Conservation (phyloP, 2,888 invertebrate genomes). For the Tubiluchus corallicola region DNA sequence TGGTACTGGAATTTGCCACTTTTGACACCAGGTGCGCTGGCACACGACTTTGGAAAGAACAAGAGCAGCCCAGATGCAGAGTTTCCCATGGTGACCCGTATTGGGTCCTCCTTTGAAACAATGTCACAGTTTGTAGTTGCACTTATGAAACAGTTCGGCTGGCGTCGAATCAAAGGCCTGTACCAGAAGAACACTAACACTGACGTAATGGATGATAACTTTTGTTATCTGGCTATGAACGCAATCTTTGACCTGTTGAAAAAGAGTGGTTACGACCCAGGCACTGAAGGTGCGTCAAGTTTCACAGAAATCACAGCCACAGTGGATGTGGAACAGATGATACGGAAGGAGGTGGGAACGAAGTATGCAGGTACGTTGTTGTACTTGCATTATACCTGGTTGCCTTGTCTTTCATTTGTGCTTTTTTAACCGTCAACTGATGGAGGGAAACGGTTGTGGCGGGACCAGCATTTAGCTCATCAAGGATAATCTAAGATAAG, state of each 20-base stretch:
- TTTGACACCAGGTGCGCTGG: conserved; percentile 59
- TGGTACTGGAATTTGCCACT: conserved; percentile 51
- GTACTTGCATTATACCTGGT: too few relatives aligned
- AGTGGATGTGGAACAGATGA: background rate
- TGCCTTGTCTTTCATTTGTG: too few relatives aligned
- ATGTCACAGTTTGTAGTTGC: conserved; percentile 11
- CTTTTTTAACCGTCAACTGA: too few relatives aligned
- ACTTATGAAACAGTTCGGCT: background rate
- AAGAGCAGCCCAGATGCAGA: conserved; percentile 51
- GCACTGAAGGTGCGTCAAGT: background rate
- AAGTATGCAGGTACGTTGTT: background rate
- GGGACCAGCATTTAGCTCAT: too few relatives aligned
- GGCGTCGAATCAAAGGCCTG: background rate
- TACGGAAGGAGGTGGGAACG: background rate
- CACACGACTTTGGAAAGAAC: conserved; percentile 51
- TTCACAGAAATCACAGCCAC: background rate
- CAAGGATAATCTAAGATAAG: too few relatives aligned
- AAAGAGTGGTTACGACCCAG: background rate
- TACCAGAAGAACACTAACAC: background rate
- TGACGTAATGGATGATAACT: background rate
- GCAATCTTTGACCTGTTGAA: background rate
- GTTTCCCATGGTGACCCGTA: conserved; percentile 54
- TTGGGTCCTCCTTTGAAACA: conserved; percentile 35
- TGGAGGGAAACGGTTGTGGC: too few relatives aligned
- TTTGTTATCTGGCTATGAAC: conserved; percentile 1